Conservation (phyloP, 2,888 invertebrate genomes). For the Quadroppia sp. region DNA sequence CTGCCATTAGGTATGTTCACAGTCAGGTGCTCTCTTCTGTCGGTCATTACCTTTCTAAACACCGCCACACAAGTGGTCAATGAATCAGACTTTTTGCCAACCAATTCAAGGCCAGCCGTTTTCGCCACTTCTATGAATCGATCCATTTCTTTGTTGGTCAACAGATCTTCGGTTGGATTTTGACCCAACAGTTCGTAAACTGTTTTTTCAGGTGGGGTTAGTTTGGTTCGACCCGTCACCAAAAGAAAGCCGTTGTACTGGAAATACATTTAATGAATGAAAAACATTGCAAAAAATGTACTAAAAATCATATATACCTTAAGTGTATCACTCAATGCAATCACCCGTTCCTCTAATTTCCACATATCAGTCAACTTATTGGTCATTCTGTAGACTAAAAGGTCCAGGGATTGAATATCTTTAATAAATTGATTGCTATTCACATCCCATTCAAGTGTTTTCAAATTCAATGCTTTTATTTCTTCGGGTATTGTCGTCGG, state of each 20-base stretch:
- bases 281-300: too few species aligned
- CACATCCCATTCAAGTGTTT: slow-evolving; percentile 62
- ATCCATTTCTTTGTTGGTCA: slow-evolving; percentile 28
- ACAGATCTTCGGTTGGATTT: slow-evolving; percentile 1
- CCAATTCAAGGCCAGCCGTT: slow-evolving; percentile 42
- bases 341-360: slow-evolving; percentile 43
- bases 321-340: slow-evolving; percentile 57
- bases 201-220: slow-evolving; percentile 45
- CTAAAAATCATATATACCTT: slow-evolving; percentile 60
- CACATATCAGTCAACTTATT: slow-evolving; percentile 14
- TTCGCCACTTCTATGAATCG: slow-evolving; percentile 42
- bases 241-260: slow-evolving; percentile 62
- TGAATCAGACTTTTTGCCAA: slow-evolving; percentile 61
- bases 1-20: slow-evolving; percentile 43
- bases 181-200: slow-evolving; percentile 28
- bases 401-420: slow-evolving; percentile 49
- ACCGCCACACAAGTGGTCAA: slow-evolving; percentile 59
- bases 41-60: slow-evolving; percentile 58
- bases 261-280: background rate
- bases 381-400: slow-evolving; percentile 49
- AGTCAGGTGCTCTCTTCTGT: slow-evolving; percentile 37
- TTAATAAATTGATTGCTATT: slow-evolving; percentile 56
- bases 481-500: slow-evolving; percentile 50
- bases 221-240: slow-evolving; percentile 48
- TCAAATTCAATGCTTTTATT: slow-evolving; percentile 55